These are phyloP conservation scores for Momotus momota DNA, from an alignment of 2,797 vertebrate species.

Conservation along the genomic window DNA sequence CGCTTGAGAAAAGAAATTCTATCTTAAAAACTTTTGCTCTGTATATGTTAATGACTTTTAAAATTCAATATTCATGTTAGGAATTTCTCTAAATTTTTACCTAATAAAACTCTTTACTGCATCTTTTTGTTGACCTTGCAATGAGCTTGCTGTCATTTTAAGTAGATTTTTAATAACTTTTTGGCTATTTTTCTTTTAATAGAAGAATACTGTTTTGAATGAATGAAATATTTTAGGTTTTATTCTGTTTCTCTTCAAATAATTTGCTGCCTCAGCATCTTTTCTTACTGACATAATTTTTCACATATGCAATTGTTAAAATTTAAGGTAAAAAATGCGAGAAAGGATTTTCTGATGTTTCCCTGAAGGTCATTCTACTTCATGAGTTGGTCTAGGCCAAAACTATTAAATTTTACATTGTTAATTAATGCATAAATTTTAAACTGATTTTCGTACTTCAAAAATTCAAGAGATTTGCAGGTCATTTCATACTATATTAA, in stretches of 20 bases:
- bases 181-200: neutral
- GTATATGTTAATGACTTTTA: neutral
- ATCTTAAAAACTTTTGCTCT: neutral
- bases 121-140: neutral
- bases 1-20: neutral
- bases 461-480: neutral
- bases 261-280: neutral
- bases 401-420: neutral
- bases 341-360: neutral
- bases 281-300: neutral
- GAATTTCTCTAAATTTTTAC: neutral
- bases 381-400: neutral
- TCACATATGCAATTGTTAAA: neutral
- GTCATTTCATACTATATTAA: neutral
- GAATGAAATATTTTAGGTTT: neutral
- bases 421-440: neutral
- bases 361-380: neutral
- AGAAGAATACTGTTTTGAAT: neutral
- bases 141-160: neutral
- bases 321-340: neutral
- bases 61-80: neutral
- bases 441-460: neutral
- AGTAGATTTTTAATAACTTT: neutral
- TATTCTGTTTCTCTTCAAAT: neutral
- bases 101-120: accelerated